Evolutionary conservation across 1,140 invertebrate species (phyloP), one percentile per base, ranked within the genome.

Genomic region (Rhyzopertha dominica): DNA sequence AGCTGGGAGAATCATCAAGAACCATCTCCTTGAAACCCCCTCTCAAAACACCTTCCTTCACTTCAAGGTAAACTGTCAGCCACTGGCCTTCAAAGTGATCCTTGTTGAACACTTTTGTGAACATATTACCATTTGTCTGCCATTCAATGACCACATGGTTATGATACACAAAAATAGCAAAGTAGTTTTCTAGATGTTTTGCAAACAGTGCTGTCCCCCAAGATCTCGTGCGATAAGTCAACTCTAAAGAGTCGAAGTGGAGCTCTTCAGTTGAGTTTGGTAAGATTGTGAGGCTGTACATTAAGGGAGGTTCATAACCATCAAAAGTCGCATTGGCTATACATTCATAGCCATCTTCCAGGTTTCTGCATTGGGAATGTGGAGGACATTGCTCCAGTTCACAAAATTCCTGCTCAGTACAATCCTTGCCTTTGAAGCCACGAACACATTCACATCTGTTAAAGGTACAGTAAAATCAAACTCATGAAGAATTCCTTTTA

Each of bases 321-420:
- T 90, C 80, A 56, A 94, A 90, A 5, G 90, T 90, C 5, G 82
- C 82, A 61, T 91, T 90, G 0, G 88, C 80, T n/a, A 90, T 74
- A 65, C 95, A 98, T 71, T 95, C 90, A 69, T 87, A 94, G 1
- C 95, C 94, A 51, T 85, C 81, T 46, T 88, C 81, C 4, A 96
- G 74, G 72, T 96, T 96, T 30, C 82, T 75, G 64, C 95, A 98
- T 23, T 75, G 76, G 7, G 87, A 84, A 37, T 79, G 80, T 19
- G 63, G 65, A 1, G 95, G 94, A 68, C 95, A 98, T 18, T 73
- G 73, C 56, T 85, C 80, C 35, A 89, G 67, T 60, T 88, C 81
- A 66, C 95, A 98, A 70, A 93, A 94, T 67, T 97, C 88, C 65
- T 90, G 80, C 58, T 94, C 87, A 52, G 87, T 82, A 61, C 95